Evolutionary conservation across 2,113 vertebrate species (phyloP).

Genomic region (Gila orcuttii): DNA sequence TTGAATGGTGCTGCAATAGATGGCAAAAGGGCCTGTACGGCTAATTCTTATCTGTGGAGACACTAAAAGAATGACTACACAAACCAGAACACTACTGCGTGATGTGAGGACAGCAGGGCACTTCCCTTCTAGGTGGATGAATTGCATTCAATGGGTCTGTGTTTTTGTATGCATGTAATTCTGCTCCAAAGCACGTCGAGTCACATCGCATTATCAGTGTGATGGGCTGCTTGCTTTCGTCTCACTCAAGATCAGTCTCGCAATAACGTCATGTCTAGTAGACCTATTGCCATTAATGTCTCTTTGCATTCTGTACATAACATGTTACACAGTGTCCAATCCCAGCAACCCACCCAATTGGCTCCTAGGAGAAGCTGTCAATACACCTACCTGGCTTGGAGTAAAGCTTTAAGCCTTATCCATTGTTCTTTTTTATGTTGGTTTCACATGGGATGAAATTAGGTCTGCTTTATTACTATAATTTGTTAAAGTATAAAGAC

Average conservation of each 20-base stretch:
- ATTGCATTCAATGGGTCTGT: slow-evolving; percentile 24
- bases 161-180: slow-evolving; percentile 57
- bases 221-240: neutral
- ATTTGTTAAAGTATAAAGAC: slow-evolving; percentile 26
- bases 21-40: neutral
- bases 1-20: slow-evolving; percentile 24
- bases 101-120: slow-evolving; percentile 1
- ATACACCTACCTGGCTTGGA: slow-evolving; percentile 16
- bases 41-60: slow-evolving; percentile 20
- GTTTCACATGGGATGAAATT: slow-evolving; percentile 37
- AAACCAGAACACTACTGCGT: slow-evolving; percentile 24
- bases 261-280: neutral
- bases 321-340: neutral
- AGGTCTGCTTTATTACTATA: slow-evolving; percentile 20
- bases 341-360: neutral
- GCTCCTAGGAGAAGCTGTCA: slow-evolving; percentile 11
- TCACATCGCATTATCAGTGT: slow-evolving; percentile 1
- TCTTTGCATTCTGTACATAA: slow-evolving; percentile 27
- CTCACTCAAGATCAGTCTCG: slow-evolving; percentile 2
- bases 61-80: slow-evolving; percentile 8
- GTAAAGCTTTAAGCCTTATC: slow-evolving; percentile 52
- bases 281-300: slow-evolving; percentile 22
- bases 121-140: slow-evolving; percentile 26
- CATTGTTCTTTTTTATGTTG: slow-evolving; percentile 4
- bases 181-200: slow-evolving; percentile 47